These are phyloP conservation scores for Dasypogon diadema DNA, from an alignment of 2,888 invertebrate genomes.

Conservation along the genomic window DNA sequence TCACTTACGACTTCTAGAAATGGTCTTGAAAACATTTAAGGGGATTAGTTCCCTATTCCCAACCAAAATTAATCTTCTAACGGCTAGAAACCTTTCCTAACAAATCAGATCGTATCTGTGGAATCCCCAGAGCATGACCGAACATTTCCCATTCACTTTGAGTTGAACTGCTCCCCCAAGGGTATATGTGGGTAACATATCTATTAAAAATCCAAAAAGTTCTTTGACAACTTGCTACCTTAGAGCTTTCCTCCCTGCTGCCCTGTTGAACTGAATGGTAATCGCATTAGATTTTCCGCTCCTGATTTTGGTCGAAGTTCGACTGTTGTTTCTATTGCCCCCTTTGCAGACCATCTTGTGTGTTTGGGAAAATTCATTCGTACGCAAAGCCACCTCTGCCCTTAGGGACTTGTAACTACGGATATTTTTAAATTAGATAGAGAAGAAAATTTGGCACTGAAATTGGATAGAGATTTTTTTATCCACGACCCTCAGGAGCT, in stretches of 20 bases:
- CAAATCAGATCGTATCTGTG: neutral
- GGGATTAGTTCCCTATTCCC: neutral
- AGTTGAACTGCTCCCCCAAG: neutral
- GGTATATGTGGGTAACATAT: neutral
- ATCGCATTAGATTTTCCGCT: neutral
- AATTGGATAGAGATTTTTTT: constrained; percentile 8
- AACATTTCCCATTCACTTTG: neutral
- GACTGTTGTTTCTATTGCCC: neutral
- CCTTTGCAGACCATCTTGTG: neutral
- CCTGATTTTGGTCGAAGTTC: neutral
- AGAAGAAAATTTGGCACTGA: neutral
- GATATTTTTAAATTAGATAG: constrained; percentile 24
- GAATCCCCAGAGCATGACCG: neutral
- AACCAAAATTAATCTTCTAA: neutral
- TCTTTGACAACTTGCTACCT: constrained; percentile 22
- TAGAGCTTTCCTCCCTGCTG: neutral
- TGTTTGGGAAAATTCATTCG: too few relatives aligned
- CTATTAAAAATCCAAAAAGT: constrained; percentile 15
- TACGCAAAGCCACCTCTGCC: neutral
- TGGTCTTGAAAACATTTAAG: neutral
- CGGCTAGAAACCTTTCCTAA: neutral
- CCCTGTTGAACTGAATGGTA: neutral
- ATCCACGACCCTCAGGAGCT: neutral
- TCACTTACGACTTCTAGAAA: too few relatives aligned
- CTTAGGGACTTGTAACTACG: neutral